A percentile compares a stretch with the other conserved stretches of the same genome.
Evolutionary conservation across 2,113 vertebrate species (phyloP).

Genomic region (Oxyruncus cristatus): DNA sequence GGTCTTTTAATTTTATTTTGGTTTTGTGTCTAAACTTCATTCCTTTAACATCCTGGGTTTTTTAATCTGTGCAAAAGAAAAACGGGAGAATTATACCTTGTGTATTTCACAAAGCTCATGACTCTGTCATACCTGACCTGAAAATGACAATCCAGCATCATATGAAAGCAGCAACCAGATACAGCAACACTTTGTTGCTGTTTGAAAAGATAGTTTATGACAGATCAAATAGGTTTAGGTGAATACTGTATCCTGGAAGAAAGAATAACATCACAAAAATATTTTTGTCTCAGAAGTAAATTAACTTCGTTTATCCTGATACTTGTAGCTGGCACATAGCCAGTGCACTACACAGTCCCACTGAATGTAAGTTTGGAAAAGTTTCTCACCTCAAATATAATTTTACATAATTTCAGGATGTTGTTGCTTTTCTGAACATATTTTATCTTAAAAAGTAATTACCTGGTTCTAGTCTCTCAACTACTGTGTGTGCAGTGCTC

Average conservation of each 20-base stretch:
- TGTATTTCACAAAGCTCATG: background rate
- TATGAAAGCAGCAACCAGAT: background rate
- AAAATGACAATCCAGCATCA: background rate
- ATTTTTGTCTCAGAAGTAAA: background rate
- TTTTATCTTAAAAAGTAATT: background rate
- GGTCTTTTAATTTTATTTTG: background rate
- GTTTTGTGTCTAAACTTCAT: background rate
- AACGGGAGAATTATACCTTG: background rate
- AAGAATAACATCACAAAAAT: background rate
- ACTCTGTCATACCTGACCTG: background rate
- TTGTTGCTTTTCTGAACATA: background rate
- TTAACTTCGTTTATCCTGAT: background rate
- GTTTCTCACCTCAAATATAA: background rate
- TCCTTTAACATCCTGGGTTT: constrained; percentile 5
- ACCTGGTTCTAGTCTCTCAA: background rate
- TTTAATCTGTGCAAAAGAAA: background rate
- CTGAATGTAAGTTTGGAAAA: background rate
- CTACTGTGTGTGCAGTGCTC: background rate
- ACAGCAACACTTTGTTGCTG: background rate
- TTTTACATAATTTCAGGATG: background rate
- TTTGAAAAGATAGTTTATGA: background rate
- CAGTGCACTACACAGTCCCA: background rate
- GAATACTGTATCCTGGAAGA: background rate
- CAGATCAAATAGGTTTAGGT: background rate
- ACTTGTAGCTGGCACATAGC: background rate